Conservation (phyloP, 2,888 invertebrate genomes). For the Operophtera brumata region DNA sequence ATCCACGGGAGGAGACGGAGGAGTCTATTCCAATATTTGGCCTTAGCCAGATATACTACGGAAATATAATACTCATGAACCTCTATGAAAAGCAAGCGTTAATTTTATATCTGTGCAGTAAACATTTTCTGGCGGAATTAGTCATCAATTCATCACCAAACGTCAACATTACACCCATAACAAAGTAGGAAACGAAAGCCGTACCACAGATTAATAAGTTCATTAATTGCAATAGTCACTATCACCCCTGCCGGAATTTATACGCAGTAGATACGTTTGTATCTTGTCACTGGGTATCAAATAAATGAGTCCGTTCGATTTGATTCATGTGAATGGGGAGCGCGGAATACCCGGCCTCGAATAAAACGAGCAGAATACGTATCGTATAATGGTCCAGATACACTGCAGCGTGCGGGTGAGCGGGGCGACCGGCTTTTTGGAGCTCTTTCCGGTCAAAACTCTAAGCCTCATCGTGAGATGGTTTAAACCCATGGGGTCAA, state of each 20-base stretch:
- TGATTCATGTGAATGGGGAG: constrained; percentile 77
- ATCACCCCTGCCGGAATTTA: constrained; percentile 38
- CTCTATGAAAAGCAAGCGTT: too few relatives aligned
- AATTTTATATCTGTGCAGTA: too few relatives aligned
- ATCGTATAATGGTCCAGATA: constrained; percentile 42
- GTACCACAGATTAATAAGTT: constrained; percentile 15
- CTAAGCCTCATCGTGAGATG: background rate
- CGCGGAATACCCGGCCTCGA: constrained; percentile 68
- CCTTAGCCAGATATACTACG: too few relatives aligned
- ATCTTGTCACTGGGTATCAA: constrained; percentile 67
- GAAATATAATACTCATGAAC: too few relatives aligned
- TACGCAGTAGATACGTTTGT: constrained; percentile 48
- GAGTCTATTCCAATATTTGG: too few relatives aligned
- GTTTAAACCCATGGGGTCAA: too few relatives aligned
- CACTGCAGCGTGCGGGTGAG: constrained; percentile 38
- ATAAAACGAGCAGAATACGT: constrained; percentile 63
- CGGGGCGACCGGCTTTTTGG: constrained; percentile 2
- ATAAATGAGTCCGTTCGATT: constrained; percentile 76
- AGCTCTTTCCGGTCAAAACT: background rate
- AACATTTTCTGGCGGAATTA: too few relatives aligned
- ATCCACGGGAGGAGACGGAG: too few relatives aligned
- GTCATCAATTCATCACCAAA: background rate
- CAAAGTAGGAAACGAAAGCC: background rate
- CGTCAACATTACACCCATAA: background rate
- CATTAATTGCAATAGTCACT: constrained; percentile 25